Base-by-base conservation (phyloP, 2,888 invertebrate genomes). In the Perizoma affinitatum region DNA sequence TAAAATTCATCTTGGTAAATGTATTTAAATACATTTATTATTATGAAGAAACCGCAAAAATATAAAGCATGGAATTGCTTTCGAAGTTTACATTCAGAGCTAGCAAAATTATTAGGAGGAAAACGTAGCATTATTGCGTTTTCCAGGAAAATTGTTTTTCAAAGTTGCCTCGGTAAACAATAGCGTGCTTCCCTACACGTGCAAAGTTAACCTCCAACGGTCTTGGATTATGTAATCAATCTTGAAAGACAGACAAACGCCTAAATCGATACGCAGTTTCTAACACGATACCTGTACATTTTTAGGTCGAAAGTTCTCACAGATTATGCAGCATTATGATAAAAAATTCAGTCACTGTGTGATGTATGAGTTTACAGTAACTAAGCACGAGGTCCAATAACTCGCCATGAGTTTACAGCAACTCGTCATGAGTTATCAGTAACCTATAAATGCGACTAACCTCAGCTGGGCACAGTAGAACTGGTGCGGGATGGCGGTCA, bases 401-500 rank as follows among this genome's bases (percentile, higher is more conserved):
- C 5, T 22, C 22, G 44, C 7, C 5, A 22, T 22, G 44, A 44
- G 22, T 44, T 44, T 42, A 10, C 42, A 42, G 6, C 10, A 11
- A n/a, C 46, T 34, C 9, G 34, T 10, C 44, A 6, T 44, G 8
- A 34, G 34, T 33, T 8, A 4, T 46, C 4, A 35, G 34, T 4
- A 5, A 35, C 34, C 4, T 22, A 5, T n/a, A 42, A 35, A 40
- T 5, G 34, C 8, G 33, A 68, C 79, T 88, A 92, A 97, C 97
- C 96, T 95, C 80, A 98, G 94, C 83, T 96, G 95, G 73, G 96
- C 95, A 71, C 95, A 93, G 92, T 99, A 99, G 85, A 98, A 96
- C 77, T 96, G 95, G 88, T 99, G 98, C 47, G 99, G 99, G 82
- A 99, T 98, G 76, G 98, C 98, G 67, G 97, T 97, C 81, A 99